Conservation (phyloP, 2,888 invertebrate genomes). For the Nemotelus pantherinus region DNA sequence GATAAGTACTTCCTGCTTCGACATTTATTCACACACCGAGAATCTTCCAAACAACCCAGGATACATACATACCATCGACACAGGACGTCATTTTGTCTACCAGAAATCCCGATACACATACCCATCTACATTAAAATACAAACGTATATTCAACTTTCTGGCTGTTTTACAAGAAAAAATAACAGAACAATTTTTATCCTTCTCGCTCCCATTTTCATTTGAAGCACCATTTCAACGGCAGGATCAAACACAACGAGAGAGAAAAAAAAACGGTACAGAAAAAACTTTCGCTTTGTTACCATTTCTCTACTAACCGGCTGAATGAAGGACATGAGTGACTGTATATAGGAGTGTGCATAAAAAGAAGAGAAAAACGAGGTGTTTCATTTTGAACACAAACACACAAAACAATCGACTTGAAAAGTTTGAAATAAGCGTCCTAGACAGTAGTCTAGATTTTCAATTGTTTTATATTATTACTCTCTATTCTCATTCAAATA, state of each 20-base stretch:
- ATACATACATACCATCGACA: constrained; percentile 9
- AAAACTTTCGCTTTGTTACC: constrained; percentile 22
- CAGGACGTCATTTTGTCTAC: neutral
- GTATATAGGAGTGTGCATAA: neutral
- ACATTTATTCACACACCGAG: constrained; percentile 18
- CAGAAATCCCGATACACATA: too few species aligned
- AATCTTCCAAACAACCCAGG: neutral
- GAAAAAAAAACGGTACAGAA: neutral
- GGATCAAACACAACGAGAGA: too few species aligned
- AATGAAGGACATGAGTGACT: neutral
- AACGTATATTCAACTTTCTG: neutral
- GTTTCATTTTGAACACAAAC: constrained; percentile 6
- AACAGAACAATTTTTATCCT: constrained; percentile 23
- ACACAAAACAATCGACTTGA: neutral
- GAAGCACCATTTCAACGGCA: neutral
- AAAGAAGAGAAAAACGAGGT: neutral
- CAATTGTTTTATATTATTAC: constrained; percentile 33
- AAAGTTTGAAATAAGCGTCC: constrained; percentile 12
- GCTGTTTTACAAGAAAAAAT: neutral
- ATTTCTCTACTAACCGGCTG: neutral
- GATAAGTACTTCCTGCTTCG: constrained; percentile 37
- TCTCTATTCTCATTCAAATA: constrained; percentile 3
- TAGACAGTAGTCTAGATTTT: constrained; percentile 32
- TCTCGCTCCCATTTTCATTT: neutral
- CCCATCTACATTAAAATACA: too few species aligned